Evolutionary conservation across 2,797 vertebrate genomes (phyloP).

Genomic region (Okamejei kenojei): DNA sequence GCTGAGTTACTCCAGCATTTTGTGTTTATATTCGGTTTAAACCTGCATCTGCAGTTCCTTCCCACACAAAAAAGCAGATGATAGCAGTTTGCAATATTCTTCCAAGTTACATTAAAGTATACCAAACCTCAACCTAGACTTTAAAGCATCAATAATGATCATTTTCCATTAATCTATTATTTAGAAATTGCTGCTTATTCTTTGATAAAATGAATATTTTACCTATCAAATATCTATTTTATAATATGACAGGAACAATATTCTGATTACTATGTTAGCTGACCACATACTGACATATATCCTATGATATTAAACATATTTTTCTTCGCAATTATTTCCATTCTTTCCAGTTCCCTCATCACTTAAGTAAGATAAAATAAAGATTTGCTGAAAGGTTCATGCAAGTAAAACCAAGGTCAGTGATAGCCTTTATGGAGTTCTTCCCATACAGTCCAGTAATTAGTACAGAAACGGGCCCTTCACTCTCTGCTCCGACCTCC

Average conservation of each 20-base stretch:
- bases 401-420: background rate
- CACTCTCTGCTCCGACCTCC: no score
- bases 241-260: background rate
- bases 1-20: no score
- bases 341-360: background rate
- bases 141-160: background rate
- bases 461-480: no score
- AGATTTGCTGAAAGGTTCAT: background rate
- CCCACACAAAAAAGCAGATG: no score
- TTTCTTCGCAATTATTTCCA: background rate
- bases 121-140: background rate
- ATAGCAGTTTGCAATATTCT: no score
- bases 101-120: background rate
- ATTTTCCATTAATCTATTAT: background rate
- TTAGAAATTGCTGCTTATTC: background rate
- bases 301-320: background rate
- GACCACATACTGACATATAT: no score
- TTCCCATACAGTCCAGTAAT: no score
- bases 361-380: background rate
- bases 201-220: background rate
- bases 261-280: background rate
- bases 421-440: no score
- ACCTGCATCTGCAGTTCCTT: no score
- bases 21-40: no score
- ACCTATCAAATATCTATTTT: background rate